Evolutionary conservation across 1,140 invertebrate genomes (phyloP), one percentile per base, ranked within the genome.

Genomic region (Tachypleus tridentatus): DNA sequence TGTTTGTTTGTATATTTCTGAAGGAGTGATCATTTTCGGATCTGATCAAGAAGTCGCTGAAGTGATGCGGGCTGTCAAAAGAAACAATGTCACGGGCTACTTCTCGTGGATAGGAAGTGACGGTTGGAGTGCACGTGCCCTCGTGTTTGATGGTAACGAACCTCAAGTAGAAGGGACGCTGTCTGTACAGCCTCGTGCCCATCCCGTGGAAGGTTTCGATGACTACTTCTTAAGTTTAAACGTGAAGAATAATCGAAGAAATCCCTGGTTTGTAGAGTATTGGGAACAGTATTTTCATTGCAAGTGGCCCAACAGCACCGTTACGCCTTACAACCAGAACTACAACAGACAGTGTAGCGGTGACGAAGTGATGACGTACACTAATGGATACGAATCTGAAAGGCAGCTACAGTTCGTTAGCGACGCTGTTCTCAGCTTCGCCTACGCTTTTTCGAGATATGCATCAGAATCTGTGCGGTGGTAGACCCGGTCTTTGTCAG

Each of bases 41-140:
- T 96, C 92, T 0, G 93, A 97, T 78, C 93, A 97, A 80, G 93
- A 97, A 80, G 93, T 97, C 8, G 90, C 90, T 0, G 91, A 88
- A n/a, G 83, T 97, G 57, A 97, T 97, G 93, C 80, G 86, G 64
- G 93, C 93, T 0, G 89, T 96, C 0, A 81, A 86, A 58, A 81
- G 91, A 47, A 83, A 82, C 60, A 93, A 93, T 72, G 89, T 88
- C 11, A 94, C 92, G 4, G 87, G 89, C 4, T 82, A 82, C 58
- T 97, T 96, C 79, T 89, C 89, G 51, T 97, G 93, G 93, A 93
- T 97, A 49, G 93, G 93, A 0, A 93, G 89, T 57, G 93, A 96
- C 74, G 93, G 93, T 4, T 93, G 91, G 90, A 88, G 86, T 73
- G 89, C 89, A 3, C 78, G 91, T 51, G 85, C 88, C 54, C 78